Evolutionary conservation across 2,888 invertebrate species (phyloP).

Genomic region (Pseudanteris insignis): DNA sequence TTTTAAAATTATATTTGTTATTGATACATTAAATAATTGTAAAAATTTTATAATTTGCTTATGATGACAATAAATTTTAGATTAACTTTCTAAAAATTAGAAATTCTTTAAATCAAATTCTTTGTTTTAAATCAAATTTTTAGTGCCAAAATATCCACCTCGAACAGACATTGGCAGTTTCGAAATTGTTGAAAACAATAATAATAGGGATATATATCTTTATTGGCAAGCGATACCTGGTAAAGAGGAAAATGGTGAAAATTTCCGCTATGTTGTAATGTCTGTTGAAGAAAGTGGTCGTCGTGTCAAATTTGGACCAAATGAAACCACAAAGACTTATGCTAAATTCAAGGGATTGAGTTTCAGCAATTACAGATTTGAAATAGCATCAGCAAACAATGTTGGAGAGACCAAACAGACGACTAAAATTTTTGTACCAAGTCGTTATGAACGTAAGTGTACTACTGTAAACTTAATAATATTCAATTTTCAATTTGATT

Average conservation of each 20-base stretch:
- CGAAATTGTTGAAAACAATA: slow-evolving; percentile 68
- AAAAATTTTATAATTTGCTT: no score
- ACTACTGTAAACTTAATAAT: no score
- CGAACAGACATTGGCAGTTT: slow-evolving; percentile 79
- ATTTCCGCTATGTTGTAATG: slow-evolving; percentile 77
- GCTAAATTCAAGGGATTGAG: slow-evolving; percentile 70
- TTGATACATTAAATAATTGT: no score
- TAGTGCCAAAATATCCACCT: slow-evolving; percentile 76
- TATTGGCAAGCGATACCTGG: slow-evolving; percentile 82
- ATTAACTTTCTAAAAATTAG: no score
- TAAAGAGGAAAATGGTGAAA: slow-evolving; percentile 77
- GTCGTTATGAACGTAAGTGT: slow-evolving; percentile 68
- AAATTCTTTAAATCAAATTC: no score
- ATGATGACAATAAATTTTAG: no score
- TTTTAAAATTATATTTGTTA: no score
- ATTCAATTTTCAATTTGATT: no score
- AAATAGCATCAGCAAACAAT: slow-evolving; percentile 72
- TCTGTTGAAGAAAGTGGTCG: slow-evolving; percentile 65
- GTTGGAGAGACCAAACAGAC: slow-evolving; percentile 71
- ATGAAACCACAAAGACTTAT: slow-evolving; percentile 71
- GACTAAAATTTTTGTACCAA: slow-evolving; percentile 73
- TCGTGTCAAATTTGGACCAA: slow-evolving; percentile 66
- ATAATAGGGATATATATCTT: slow-evolving; percentile 73
- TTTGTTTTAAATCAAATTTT: slow-evolving; percentile 1
- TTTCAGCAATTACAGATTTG: slow-evolving; percentile 68